phyloP scores from a whole-genome alignment of 2,113 vertebrate genomes.

The Tupaia tana region DNA sequence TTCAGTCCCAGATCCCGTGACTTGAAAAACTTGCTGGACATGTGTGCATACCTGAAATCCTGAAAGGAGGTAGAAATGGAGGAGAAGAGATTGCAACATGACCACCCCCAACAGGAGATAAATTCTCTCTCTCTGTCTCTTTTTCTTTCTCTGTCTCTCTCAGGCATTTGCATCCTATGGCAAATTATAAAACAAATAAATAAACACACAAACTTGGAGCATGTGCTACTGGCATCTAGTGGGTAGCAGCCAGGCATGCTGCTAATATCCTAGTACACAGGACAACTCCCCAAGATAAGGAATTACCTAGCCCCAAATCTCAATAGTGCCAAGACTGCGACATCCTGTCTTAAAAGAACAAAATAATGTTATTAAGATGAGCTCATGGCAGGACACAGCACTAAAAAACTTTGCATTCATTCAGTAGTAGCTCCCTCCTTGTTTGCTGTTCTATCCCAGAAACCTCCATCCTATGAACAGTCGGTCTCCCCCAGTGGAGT shows the following conservation, averaged over 20 bases:
- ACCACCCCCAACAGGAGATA: no score
- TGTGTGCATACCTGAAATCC: no score
- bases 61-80: no score
- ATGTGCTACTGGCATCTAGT: neutral
- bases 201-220: neutral
- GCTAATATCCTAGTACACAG: neutral
- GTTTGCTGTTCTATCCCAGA: constrained; percentile 15
- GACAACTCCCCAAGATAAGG: neutral
- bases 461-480: constrained; percentile 24
- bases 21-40: no score
- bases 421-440: neutral
- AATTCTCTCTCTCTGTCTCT: no score
- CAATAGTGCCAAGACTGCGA: neutral
- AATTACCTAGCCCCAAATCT: neutral
- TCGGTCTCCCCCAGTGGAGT: constrained; percentile 5
- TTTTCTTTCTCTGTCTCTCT: no score
- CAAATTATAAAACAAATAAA: no score
- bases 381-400: neutral
- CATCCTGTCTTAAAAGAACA: neutral
- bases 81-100: no score
- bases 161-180: no score
- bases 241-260: neutral
- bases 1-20: no score
- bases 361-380: neutral
- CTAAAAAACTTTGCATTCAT: neutral